These are phyloP conservation scores for Entomobrya proxima DNA, from an alignment of 2,888 invertebrate genomes.

Conservation along the genomic window DNA sequence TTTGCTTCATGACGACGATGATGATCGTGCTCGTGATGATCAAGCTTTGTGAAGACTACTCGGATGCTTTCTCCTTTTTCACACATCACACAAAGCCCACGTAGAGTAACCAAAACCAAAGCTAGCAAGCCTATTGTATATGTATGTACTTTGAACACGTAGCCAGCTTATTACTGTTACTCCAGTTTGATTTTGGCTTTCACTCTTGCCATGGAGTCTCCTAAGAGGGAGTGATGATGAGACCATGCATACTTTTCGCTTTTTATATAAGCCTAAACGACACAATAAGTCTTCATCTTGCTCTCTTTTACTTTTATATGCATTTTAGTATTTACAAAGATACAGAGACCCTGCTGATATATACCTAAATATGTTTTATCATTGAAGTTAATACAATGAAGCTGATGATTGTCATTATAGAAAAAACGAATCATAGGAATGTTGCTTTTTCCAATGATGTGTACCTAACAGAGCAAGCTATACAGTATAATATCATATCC, in stretches of 20 bases:
- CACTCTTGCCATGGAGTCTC: constrained; percentile 4
- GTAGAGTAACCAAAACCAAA: constrained; percentile 38
- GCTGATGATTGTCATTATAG: constrained; percentile 1
- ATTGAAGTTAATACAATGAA: background rate
- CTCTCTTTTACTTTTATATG: background rate
- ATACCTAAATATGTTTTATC: background rate
- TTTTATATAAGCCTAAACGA: background rate
- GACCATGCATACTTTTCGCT: background rate
- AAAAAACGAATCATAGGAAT: background rate
- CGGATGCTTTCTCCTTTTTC: constrained; percentile 45
- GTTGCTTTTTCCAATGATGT: background rate
- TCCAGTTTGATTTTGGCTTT: constrained; percentile 58
- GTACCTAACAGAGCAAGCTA: background rate
- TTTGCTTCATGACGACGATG: background rate
- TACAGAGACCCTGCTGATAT: background rate
- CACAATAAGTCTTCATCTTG: constrained; percentile 11
- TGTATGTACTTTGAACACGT: background rate
- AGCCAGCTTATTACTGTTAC: constrained; percentile 55
- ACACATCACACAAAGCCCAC: constrained; percentile 46
- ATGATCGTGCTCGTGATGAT: background rate
- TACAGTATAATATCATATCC: background rate
- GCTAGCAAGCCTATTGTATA: constrained; percentile 9
- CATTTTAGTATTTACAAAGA: background rate
- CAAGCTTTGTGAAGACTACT: background rate
- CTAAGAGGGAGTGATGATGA: constrained; percentile 17